Percentiles rank a stretch among this genome's conserved stretches.
These are phyloP conservation scores for Cairina moschata DNA, from an alignment of 2,113 vertebrate genomes.

Conservation along the genomic window DNA sequence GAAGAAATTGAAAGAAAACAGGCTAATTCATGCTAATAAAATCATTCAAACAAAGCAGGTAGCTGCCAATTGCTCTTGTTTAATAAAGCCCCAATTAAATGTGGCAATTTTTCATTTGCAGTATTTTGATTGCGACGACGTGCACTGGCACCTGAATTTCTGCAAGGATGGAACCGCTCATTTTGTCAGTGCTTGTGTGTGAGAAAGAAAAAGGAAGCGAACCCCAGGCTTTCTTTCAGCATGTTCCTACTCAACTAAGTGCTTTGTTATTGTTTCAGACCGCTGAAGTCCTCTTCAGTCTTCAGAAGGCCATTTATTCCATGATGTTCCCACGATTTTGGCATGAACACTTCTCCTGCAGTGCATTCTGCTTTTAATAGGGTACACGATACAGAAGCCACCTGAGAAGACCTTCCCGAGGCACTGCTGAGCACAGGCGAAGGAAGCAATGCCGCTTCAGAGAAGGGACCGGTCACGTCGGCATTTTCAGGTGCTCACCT, in stretches of 20 bases:
- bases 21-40: conserved; percentile 62
- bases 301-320: conserved; percentile 16
- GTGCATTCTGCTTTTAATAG: not conserved
- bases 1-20: conserved; percentile 1
- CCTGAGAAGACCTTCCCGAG: not conserved
- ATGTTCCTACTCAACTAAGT: not conserved
- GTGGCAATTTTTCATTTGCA: conserved; percentile 64
- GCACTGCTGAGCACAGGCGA: not conserved
- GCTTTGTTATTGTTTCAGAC: not conserved
- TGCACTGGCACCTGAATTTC: conserved; percentile 36
- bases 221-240: not conserved
- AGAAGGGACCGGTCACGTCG: accelerated
- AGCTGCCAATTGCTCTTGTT: conserved; percentile 54
- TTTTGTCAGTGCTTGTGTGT: not conserved
- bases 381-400: not conserved
- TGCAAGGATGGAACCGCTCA: conserved; percentile 5
- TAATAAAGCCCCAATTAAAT: conserved; percentile 59
- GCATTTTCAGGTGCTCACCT: not conserved
- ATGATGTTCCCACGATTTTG: not conserved
- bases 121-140: conserved; percentile 31
- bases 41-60: conserved; percentile 32
- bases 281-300: conserved; percentile 12
- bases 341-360: not conserved
- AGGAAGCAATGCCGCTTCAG: not conserved
- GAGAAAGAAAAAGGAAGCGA: not conserved